Percentiles rank a stretch among this genome's conserved stretches.
These are phyloP conservation scores for Cacoxenus indagator DNA, from an alignment of 2,888 invertebrate genomes.

Conservation along the genomic window DNA sequence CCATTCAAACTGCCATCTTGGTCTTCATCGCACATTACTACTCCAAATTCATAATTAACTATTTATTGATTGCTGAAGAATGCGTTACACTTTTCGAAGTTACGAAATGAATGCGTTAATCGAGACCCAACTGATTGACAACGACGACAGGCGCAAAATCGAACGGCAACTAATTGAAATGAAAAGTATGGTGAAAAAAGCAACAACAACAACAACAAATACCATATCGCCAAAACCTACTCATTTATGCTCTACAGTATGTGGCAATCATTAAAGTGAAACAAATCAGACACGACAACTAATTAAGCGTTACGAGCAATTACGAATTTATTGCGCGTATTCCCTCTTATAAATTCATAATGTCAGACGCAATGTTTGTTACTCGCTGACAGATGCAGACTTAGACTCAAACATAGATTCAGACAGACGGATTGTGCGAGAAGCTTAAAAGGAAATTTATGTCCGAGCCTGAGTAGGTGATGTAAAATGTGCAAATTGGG, in stretches of 20 bases:
- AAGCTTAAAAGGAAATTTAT: neutral
- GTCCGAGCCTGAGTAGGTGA: neutral
- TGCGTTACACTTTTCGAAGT: constrained; percentile 13
- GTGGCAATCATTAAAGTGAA: constrained; percentile 20
- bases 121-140: constrained; percentile 23
- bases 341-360: constrained; percentile 19
- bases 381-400: neutral
- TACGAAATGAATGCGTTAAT: neutral
- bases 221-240: no score
- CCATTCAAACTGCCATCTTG: no score
- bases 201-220: neutral
- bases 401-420: neutral
- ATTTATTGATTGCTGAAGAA: constrained; percentile 8
- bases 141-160: neutral
- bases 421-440: neutral
- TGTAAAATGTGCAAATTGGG: neutral
- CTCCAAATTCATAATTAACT: neutral
- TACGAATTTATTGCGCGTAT: constrained; percentile 18
- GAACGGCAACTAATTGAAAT: constrained; percentile 10
- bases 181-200: neutral
- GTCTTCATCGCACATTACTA: neutral
- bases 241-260: neutral
- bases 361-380: neutral
- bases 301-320: constrained; percentile 23
- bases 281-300: constrained; percentile 24